Evolutionary conservation across 2,113 vertebrate genomes (phyloP).

Genomic region (Microtus richardsoni): DNA sequence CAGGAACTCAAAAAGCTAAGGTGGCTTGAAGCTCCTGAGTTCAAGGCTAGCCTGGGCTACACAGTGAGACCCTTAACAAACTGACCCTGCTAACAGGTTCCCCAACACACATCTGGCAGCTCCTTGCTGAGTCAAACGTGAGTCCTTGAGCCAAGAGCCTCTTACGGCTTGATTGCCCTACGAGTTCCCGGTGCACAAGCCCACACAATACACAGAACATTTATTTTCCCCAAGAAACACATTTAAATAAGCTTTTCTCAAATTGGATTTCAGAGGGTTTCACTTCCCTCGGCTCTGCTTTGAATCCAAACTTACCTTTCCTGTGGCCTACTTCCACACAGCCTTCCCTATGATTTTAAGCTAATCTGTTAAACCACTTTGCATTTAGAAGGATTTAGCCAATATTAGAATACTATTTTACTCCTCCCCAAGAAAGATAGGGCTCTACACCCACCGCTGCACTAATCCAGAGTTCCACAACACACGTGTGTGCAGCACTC

Average conservation of each 20-base stretch:
- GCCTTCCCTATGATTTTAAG: conserved; percentile 45
- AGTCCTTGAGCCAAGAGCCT: background rate
- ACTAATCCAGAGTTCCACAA: background rate
- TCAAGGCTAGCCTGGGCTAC: background rate
- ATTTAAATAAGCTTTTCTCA: conserved; percentile 71
- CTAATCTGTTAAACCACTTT: conserved; percentile 64
- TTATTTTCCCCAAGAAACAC: conserved; percentile 20
- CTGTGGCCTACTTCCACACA: conserved; percentile 34
- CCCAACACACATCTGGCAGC: background rate
- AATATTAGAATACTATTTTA: conserved; percentile 46
- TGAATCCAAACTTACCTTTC: conserved; percentile 58
- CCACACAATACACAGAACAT: conserved; percentile 10
- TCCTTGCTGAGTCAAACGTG: background rate
- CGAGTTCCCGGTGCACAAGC: background rate
- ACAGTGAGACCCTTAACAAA: background rate
- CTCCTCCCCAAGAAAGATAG: conserved; percentile 42
- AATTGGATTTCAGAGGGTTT: conserved; percentile 68
- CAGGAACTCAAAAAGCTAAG: background rate
- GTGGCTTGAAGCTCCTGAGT: background rate
- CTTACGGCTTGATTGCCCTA: background rate
- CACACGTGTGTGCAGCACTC: background rate
- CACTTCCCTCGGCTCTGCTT: conserved; percentile 53
- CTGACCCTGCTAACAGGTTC: background rate
- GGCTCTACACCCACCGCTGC: conserved; percentile 6
- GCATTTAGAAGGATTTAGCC: conserved; percentile 68